Evolutionary conservation across 2,113 vertebrate genomes (phyloP).

Genomic region (Cyphomyrus discorhynchus): DNA sequence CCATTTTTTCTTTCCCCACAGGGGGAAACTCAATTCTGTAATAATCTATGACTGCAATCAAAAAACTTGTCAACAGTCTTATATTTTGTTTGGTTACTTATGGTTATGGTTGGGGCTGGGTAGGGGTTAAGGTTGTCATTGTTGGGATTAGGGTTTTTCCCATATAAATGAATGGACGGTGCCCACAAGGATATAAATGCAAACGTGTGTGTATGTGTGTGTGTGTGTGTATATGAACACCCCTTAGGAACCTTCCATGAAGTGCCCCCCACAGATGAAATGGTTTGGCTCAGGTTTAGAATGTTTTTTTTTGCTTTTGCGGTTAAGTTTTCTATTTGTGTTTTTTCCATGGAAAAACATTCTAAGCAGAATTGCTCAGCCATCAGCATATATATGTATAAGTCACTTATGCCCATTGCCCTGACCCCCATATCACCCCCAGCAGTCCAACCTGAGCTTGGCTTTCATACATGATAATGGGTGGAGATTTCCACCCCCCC

Average conservation of each 20-base stretch:
- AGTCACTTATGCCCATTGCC: not conserved
- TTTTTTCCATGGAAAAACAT: not conserved
- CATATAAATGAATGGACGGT: not conserved
- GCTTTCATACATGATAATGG: not conserved
- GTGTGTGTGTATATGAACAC: not conserved
- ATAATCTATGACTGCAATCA: not conserved
- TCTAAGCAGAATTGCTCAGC: not conserved
- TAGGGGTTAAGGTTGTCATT: not conserved
- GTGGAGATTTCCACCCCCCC: not conserved
- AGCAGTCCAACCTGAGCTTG: not conserved
- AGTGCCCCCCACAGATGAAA: not conserved
- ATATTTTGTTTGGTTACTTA: not conserved
- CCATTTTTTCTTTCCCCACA: not conserved
- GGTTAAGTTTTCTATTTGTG: not conserved
- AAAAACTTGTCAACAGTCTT: not conserved
- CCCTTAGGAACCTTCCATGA: not conserved
- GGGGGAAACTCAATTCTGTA: not conserved
- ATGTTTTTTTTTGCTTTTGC: not conserved
- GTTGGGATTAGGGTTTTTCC: not conserved
- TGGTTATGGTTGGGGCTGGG: not conserved
- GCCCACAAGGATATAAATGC: no score
- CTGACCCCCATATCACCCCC: not conserved
- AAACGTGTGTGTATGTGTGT: no score
- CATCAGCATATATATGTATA: not conserved
- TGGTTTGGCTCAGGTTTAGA: not conserved